A percentile compares a stretch with the other conserved stretches of the same genome.
Conservation (phyloP, 2,797 vertebrate species). For the Enteromius fasciolatus region DNA sequence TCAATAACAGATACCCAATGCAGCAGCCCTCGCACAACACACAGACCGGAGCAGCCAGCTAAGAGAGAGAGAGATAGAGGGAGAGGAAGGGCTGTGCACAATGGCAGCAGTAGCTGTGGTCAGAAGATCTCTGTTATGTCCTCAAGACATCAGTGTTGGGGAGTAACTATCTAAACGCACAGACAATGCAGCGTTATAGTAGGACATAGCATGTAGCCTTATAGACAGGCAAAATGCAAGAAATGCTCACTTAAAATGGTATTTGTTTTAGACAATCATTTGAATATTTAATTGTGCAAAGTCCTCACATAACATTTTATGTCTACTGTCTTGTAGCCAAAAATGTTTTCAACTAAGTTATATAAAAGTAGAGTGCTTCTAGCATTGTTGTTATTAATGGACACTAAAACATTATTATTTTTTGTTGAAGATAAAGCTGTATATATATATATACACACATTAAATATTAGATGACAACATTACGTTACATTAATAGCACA, state of each 20-base stretch:
- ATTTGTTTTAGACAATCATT: not conserved
- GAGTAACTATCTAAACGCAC: not conserved
- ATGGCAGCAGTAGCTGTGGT: constrained; percentile 65
- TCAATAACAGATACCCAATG: constrained; percentile 63
- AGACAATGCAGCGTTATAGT: not conserved
- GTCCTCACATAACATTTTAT: not conserved
- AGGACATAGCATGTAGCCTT: not conserved
- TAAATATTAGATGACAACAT: not conserved
- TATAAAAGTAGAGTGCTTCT: not conserved
- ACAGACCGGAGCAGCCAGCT: constrained; percentile 74
- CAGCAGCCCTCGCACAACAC: constrained; percentile 75
- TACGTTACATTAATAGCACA: not conserved
- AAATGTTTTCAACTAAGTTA: not conserved
- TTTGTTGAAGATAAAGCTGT: not conserved
- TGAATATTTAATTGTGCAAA: not conserved
- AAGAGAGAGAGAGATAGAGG: constrained; percentile 8
- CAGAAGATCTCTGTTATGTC: constrained; percentile 46
- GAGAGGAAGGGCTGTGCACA: constrained; percentile 58
- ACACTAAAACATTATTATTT: not conserved
- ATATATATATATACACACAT: not conserved
- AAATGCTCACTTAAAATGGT: not conserved
- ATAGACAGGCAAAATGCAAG: not conserved
- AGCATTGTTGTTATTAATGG: not conserved
- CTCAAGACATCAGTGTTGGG: constrained; percentile 29
- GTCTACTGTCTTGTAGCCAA: not conserved